Evolutionary conservation across 1,140 invertebrate species (phyloP), one percentile per base, ranked within the genome.

Genomic region (Andricus grossulariae): DNA sequence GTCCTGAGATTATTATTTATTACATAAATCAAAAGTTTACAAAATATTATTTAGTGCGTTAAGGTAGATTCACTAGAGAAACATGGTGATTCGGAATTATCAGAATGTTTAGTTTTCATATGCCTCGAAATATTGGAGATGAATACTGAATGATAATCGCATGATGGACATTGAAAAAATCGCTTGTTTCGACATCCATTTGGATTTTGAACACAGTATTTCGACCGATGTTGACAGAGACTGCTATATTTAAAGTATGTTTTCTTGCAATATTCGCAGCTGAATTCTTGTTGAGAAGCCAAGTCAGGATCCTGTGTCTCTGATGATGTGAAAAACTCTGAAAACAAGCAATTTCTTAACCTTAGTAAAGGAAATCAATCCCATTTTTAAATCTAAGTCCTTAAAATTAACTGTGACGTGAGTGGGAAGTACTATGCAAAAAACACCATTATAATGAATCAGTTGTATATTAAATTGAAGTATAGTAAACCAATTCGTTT

Each of bases 41-140:
- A 55, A 21, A 55, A 55, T 21, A 55, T 4, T 32, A 39, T 39
- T 66, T 13, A 12, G 1, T 45, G 39, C 39, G 45, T 16, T 6
- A 66, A 66, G 16, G 25, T 12, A 39, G 60, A 32, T 39, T 66
- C 60, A 39, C 5, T 66, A 5, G 57, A 32, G 16, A 21, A 66
- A 32, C 32, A 66, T 39, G 60, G n/a, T n/a, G 60, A 39, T 32
- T 66, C 60, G n/a, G 7, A 66, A 66, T 66, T 45, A 10, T 45
- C 60, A 3, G 39, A 15, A 7, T 66, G 60, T 39, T 66, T 66
- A 6, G 60, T 66, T 18, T 90, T 92, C 74, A 91, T 75, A 80
- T 93, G 93, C 39, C 89, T 83, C 45, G 84, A 85, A 39, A 92
- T 82, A 74, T 91, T 90, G 10, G 60, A 66, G 39, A 66, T 32